Conservation (phyloP, 2,797 vertebrate species). For the Premnoplex brunnescens region DNA sequence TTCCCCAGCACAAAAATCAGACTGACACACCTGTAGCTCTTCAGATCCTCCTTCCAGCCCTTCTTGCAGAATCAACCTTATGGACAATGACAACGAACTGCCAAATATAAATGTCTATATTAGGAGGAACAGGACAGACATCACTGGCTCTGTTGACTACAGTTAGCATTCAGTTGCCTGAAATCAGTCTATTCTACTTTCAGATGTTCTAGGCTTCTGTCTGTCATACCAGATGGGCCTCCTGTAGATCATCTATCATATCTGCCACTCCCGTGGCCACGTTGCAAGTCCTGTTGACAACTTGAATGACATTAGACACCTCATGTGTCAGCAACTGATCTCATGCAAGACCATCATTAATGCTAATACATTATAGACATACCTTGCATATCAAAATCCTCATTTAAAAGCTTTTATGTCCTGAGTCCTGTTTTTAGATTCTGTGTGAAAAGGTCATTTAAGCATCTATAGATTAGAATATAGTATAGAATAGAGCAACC, state of each 20-base stretch:
- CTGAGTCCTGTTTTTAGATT: background rate
- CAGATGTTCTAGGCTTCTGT: background rate
- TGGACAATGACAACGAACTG: background rate
- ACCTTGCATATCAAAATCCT: background rate
- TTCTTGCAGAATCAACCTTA: background rate
- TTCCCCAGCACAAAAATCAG: background rate
- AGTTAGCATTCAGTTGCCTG: background rate
- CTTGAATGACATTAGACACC: background rate
- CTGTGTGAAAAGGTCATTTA: background rate
- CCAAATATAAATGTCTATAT: background rate
- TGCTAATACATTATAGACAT: background rate
- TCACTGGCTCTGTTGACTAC: background rate
- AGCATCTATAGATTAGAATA: background rate
- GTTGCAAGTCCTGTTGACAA: fast-evolving
- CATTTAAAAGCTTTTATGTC: background rate
- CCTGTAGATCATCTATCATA: background rate
- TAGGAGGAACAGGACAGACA: background rate
- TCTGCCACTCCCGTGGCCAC: background rate
- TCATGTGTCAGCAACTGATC: background rate
- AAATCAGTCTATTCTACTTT: background rate
- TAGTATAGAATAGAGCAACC: background rate
- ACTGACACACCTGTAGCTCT: background rate
- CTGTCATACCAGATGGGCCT: background rate
- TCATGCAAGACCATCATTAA: background rate
- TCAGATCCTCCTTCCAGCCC: background rate